These are phyloP conservation scores for Hymenopus coronatus DNA, from an alignment of 2,888 invertebrate species.

Conservation along the genomic window DNA sequence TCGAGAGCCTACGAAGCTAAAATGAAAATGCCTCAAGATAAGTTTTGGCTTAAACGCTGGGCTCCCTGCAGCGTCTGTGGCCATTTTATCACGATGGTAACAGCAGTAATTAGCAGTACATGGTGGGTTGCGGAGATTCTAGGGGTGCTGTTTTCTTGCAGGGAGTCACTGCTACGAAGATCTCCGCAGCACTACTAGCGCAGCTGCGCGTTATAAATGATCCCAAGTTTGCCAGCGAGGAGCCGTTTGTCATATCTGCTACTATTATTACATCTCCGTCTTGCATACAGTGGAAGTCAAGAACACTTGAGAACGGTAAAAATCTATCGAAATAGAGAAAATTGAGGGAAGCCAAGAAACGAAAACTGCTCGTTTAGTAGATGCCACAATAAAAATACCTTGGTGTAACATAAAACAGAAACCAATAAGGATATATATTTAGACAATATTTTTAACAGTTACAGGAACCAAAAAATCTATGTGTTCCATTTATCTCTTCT, in stretches of 20 bases:
- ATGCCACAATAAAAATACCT: too few relatives aligned
- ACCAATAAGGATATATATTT: too few relatives aligned
- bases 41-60: not conserved
- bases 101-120: not conserved
- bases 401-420: too few relatives aligned
- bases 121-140: not conserved
- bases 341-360: too few relatives aligned
- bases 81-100: not conserved
- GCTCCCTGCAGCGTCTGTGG: not conserved
- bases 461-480: too few relatives aligned
- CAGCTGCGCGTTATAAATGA: slow-evolving; percentile 53
- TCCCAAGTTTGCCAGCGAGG: slow-evolving; percentile 45
- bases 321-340: not conserved
- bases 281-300: slow-evolving; percentile 1
- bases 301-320: not conserved
- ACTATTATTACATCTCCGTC: slow-evolving; percentile 18
- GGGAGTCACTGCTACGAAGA: not conserved
- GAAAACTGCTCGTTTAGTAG: too few relatives aligned
- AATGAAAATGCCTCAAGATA: not conserved
- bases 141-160: not conserved
- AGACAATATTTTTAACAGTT: too few relatives aligned
- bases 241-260: slow-evolving; percentile 47
- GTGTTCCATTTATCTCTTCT: too few relatives aligned
- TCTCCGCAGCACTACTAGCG: slow-evolving; percentile 21
- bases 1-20: not conserved